phyloP scores from a whole-genome alignment of 2,888 invertebrate species.

The Helobdella robusta region DNA sequence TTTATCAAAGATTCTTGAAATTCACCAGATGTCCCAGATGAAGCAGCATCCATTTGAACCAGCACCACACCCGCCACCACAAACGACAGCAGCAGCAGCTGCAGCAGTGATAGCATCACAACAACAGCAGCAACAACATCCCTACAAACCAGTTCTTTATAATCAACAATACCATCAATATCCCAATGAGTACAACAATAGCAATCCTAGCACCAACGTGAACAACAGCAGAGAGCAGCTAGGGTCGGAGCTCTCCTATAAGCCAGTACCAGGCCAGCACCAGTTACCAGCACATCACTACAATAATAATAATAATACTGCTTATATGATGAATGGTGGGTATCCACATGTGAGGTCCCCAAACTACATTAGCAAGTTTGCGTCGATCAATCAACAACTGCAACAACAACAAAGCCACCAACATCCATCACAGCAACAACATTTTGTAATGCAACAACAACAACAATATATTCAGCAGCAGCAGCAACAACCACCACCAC shows the following conservation, averaged over 20 bases:
- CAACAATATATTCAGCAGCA: slow-evolving; percentile 5
- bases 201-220: not conserved
- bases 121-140: slow-evolving; percentile 4
- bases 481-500: slow-evolving; percentile 10
- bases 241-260: too few relatives aligned
- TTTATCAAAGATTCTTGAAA: too few relatives aligned
- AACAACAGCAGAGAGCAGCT: not conserved
- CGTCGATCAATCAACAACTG: too few relatives aligned
- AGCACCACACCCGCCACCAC: not conserved
- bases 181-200: not conserved
- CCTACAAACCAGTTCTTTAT: not conserved
- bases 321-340: too few relatives aligned
- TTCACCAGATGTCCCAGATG: too few relatives aligned
- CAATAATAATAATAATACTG: too few relatives aligned
- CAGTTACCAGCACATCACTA: too few relatives aligned
- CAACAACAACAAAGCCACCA: slow-evolving; percentile 4
- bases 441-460: slow-evolving; percentile 1
- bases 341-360: too few relatives aligned
- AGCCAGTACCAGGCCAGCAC: too few relatives aligned
- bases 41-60: too few relatives aligned
- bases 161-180: not conserved
- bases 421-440: slow-evolving; percentile 13
- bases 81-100: not conserved
- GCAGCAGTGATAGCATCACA: not conserved
- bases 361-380: too few relatives aligned